Base-by-base conservation (phyloP, 2,888 invertebrate genomes). In the Hermaeophaga mercurialis region DNA sequence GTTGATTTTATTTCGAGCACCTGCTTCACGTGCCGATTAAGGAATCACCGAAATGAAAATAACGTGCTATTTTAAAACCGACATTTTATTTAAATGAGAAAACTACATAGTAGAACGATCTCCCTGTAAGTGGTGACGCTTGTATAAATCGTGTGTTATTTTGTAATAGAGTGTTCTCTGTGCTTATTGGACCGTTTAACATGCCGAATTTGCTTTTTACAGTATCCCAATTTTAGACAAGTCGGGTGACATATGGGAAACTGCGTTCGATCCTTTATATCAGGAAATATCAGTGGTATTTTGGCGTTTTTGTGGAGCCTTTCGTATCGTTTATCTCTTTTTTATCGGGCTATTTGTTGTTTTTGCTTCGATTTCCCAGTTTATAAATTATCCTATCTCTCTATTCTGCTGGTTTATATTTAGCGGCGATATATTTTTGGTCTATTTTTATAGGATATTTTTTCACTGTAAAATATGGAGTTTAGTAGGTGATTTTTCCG, bases 131-230 rank as follows among this genome's bases (percentile, higher is more conserved):
- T 66, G 56, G 60, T 62, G 63, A 65, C 64, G 66, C 64, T 65
- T 61, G 63, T 67, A 70, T 69, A 68, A 71, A 72, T 55, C 47
- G 43, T 26, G 54, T 47, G 33, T 52, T 11, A 28, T 70, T 70
- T 68, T 67, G 58, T 67, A 12, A 14, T 14, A 3, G 12, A 34
- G 14, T 12, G 26, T 49, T 59, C 64, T 63, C 64, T 65, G 65
- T 69, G 72, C 72, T 72, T 73, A 71, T 71, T 70, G 69, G 68
- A 68, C 70, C 67, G 36, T 73, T 73, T 70, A 67, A 70, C 70
- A 72, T 66, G 70, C 64, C 66, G 71, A 72, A 70, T 72, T 73
- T 67, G 69, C 66, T 73, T 72, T 73, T 71, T 70, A 68, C 69
- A 61, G 70, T 68, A 64, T 66, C 66, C 47, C 46, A 18, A 43